Percentiles rank a stretch among this genome's conserved stretches.
Evolutionary conservation across 1,140 invertebrate species (phyloP).

Genomic region (Anastatus disparis): DNA sequence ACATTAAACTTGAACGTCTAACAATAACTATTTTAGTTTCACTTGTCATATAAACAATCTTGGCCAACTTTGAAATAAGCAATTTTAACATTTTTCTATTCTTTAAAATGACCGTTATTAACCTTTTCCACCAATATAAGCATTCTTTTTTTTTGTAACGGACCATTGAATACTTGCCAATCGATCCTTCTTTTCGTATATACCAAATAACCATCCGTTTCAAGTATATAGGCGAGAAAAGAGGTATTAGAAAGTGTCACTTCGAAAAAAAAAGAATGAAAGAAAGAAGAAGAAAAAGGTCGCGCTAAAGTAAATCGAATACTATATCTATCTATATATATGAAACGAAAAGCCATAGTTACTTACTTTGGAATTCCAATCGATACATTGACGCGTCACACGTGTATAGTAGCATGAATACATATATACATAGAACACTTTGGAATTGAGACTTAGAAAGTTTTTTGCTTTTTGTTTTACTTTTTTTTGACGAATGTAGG

Average conservation of each 20-base stretch:
- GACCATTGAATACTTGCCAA: too few species aligned
- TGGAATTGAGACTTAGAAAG: constrained; percentile 21
- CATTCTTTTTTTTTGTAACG: too few species aligned
- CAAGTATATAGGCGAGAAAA: background rate
- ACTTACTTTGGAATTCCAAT: background rate
- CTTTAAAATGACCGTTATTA: too few species aligned
- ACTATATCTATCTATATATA: background rate
- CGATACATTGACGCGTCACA: background rate
- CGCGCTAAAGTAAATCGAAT: background rate
- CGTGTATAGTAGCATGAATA: background rate
- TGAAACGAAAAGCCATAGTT: background rate
- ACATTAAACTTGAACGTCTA: too few species aligned
- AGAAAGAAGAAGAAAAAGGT: background rate
- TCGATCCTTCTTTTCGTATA: too few species aligned
- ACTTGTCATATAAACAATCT: too few species aligned
- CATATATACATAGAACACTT: background rate
- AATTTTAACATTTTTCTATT: too few species aligned
- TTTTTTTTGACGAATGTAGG: constrained; percentile 16
- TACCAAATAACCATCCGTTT: too few species aligned
- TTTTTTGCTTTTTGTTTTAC: too few species aligned
- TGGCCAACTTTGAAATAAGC: too few species aligned
- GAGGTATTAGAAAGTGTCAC: background rate
- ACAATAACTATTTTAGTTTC: too few species aligned
- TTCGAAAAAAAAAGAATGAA: background rate
- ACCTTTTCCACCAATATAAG: too few species aligned